Evolutionary conservation across 2,888 invertebrate species (phyloP).

Genomic region (Hirtodrosophila trivittata): DNA sequence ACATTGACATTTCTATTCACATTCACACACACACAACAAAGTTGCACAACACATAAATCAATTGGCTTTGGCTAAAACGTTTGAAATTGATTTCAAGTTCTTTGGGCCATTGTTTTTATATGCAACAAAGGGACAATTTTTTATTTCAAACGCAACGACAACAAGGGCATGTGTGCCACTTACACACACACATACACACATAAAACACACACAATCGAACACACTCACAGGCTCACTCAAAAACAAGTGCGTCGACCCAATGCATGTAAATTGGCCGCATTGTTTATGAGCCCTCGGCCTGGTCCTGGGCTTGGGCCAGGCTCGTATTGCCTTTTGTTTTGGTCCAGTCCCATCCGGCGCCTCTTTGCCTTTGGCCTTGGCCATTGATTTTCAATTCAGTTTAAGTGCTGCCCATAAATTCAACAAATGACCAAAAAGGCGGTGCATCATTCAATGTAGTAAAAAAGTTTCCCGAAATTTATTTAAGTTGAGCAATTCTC

Average conservation of each 20-base stretch:
- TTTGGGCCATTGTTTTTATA: conserved; percentile 75
- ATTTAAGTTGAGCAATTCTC: too few relatives aligned
- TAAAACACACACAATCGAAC: conserved; percentile 19
- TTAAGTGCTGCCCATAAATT: conserved; percentile 71
- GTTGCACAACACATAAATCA: conserved; percentile 62
- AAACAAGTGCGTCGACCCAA: conserved; percentile 45
- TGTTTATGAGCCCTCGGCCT: conserved; percentile 62
- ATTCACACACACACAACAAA: conserved; percentile 41
- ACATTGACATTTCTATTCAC: conserved; percentile 3
- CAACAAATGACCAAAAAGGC: conserved; percentile 61
- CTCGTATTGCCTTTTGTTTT: conserved; percentile 48
- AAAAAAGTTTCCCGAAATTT: conserved; percentile 5
- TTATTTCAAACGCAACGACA: conserved; percentile 57
- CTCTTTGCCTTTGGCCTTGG: conserved; percentile 50
- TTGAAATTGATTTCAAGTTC: conserved; percentile 77
- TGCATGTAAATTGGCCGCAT: conserved; percentile 75
- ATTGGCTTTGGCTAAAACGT: conserved; percentile 76
- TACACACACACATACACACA: conserved; percentile 24
- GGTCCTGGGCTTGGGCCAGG: conserved; percentile 21
- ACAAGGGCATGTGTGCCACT: conserved; percentile 30
- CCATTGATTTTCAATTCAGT: conserved; percentile 75
- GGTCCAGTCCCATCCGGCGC: conserved; percentile 22
- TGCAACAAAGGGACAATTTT: conserved; percentile 77
- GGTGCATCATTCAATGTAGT: conserved; percentile 19
- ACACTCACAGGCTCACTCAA: conserved; percentile 9